Evolutionary conservation across 2,797 vertebrate species (phyloP), one percentile per base, ranked within the genome.

Genomic region (Sorex maritimensis): DNA sequence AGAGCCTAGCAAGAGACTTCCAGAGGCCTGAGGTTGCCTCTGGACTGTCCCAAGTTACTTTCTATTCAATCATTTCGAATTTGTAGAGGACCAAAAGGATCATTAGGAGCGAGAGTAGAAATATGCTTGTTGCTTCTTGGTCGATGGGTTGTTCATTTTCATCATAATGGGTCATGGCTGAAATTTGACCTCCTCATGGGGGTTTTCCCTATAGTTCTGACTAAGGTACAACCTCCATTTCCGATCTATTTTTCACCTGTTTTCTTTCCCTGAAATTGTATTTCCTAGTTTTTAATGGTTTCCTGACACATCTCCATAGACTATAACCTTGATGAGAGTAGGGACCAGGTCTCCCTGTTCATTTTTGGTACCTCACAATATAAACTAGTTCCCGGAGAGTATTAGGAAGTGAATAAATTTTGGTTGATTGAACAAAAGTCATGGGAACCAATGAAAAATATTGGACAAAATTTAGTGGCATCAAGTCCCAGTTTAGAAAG

Each of bases 51-150:
- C 2, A 52, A 6, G 8, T 24, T 71, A 55, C 30, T 44, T 55
- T 94, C 83, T 91, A 86, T 78, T 44, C 44, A 81, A 34, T 38
- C 11, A 0, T 91, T 94, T 89, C 61, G 77, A 65, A 79, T 79
- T 14, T 83, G 34, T 38, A 75, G 12, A 19, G 15, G 63, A 85
- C 6, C 52, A 13, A 55, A 55, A 55, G 14, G 52, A 10, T 55
- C 52, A 14, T 55, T 55, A 14, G 52, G 52, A 23, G 21, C 77
- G 58, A 69, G 30, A 46, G 17, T 15, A 63, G 55, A 88, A 77
- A 24, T 11, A 23, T 30, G 8, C 14, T 67, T 65, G 28, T 11
- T 81, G 4, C 75, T 87, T 4, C 61, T 30, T 90, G 91, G 74
- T 23, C 28, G 46, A 12, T 65, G 19, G 10, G 14, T 81, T 75